These are phyloP conservation scores for Acronicta alni DNA, from an alignment of 2,888 invertebrate genomes.

Conservation along the genomic window DNA sequence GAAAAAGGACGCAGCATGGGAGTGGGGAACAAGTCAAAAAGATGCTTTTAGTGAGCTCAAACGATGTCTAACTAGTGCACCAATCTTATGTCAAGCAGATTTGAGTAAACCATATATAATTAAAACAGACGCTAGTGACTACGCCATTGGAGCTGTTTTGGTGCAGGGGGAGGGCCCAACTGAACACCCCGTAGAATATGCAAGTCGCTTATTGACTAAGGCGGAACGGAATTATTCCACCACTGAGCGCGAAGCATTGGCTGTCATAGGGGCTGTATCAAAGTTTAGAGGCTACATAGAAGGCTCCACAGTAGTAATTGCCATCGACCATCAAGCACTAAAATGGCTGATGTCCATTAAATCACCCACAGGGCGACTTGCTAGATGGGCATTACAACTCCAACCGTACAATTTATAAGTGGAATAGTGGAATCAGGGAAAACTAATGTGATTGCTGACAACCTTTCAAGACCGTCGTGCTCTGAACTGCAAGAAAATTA, in stretches of 20 bases:
- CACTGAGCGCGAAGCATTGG: conserved; percentile 21
- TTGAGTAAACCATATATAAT: conserved; percentile 27
- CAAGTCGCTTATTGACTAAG: conserved; percentile 29
- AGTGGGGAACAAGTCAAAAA: conserved; percentile 48
- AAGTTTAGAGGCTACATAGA: conserved; percentile 28
- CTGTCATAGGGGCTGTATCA: conserved; percentile 15
- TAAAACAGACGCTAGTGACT: conserved; percentile 60
- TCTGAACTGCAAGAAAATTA: conserved; percentile 5
- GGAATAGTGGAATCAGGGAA: not conserved
- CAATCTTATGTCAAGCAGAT: conserved; percentile 45
- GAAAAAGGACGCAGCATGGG: conserved; percentile 54
- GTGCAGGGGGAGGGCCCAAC: conserved; percentile 53
- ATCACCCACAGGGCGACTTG: conserved; percentile 11
- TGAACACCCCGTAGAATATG: conserved; percentile 56
- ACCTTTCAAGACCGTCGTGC: conserved; percentile 18
- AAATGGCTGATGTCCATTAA: conserved; percentile 16
- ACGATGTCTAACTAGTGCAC: conserved; percentile 38
- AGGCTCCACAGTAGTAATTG: not conserved
- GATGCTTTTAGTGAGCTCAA: conserved; percentile 50
- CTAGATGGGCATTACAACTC: conserved; percentile 21
- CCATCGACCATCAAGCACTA: conserved; percentile 20
- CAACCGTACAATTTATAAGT: conserved; percentile 6
- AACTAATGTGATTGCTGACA: conserved; percentile 17
- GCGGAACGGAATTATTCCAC: conserved; percentile 9
- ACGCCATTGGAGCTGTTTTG: conserved; percentile 56